These are phyloP conservation scores for Caenorhabditis sp. DNA, from an alignment of 2,888 invertebrate species.

Conservation along the genomic window DNA sequence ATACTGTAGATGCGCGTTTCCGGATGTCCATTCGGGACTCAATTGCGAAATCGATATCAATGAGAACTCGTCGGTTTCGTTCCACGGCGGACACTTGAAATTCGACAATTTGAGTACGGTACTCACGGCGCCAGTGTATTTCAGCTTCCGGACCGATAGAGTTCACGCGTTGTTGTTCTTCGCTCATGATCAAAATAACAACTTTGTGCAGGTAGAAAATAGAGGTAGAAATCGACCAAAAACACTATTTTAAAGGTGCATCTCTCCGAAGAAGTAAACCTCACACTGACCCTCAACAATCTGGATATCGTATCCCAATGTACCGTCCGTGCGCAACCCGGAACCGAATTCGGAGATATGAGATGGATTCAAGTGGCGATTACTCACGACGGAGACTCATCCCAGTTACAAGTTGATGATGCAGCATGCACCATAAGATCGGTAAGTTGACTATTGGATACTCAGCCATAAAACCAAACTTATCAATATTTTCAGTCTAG, in stretches of 20 bases:
- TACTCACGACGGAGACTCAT: slow-evolving; percentile 36
- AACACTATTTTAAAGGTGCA: slow-evolving; percentile 66
- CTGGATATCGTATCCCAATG: slow-evolving; percentile 69
- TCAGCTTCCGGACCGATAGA: slow-evolving; percentile 78
- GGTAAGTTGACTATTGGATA: slow-evolving; percentile 7
- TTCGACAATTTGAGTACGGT: slow-evolving; percentile 67
- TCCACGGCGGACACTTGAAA: slow-evolving; percentile 76
- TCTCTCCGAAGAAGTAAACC: slow-evolving; percentile 74
- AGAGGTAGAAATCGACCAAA: no score
- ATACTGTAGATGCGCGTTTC: slow-evolving; percentile 75
- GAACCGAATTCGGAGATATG: slow-evolving; percentile 79
- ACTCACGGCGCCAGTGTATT: slow-evolving; percentile 66
- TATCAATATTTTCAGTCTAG: slow-evolving; percentile 37
- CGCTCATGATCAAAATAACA: slow-evolving; percentile 79
- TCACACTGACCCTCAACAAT: slow-evolving; percentile 77
- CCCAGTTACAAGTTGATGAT: slow-evolving; percentile 58
- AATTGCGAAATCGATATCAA: slow-evolving; percentile 79
- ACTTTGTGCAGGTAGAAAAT: slow-evolving; percentile 78
- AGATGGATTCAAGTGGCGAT: slow-evolving; percentile 76
- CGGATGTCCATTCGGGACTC: slow-evolving; percentile 74
- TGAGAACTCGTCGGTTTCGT: slow-evolving; percentile 72
- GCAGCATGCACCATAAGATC: slow-evolving; percentile 49
- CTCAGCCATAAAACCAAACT: no score
- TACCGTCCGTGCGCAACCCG: slow-evolving; percentile 68
- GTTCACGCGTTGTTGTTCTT: slow-evolving; percentile 75